Base-by-base conservation (phyloP, 2,113 vertebrate genomes). In the Petroica traversi region DNA sequence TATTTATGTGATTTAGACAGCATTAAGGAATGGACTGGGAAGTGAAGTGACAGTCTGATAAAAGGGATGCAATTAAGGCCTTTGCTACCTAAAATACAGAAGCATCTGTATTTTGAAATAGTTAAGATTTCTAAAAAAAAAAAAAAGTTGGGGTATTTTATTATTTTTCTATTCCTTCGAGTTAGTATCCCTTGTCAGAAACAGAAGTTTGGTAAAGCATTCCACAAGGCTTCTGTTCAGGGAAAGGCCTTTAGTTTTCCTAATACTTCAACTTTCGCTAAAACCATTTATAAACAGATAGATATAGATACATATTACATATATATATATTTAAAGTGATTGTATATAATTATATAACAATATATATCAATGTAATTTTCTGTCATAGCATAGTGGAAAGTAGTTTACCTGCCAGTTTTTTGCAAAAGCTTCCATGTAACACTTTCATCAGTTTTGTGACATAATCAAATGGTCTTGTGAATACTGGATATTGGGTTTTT, bases 251-350 rank as follows among this genome's bases (percentile, higher is more conserved):
- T 58, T 40, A 29, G 10, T 59, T 76, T 84, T 75, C 26, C 19
- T 51, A 25, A 29, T 2, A 1, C 45, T 73, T 73, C 38, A 69
- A 29, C 26, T 77, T 74, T 52, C 28, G 25, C 28, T 67, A 46
- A 74, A 81, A 34, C 9, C 2, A 26, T 43, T 81, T 81, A 43
- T 38, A 38, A 77, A 51, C 8, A 57, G 24, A n/a, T 10, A 45
- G 6, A 3, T 52, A 45, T 0, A 54, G 3, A 33, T 33, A n/a
- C 1, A 33, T 2, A 12, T 15, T 5, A 18, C 3, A n/a, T 18
- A 6, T 24, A 6, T 23, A 19, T 49, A 9, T 5, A 26, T 43
- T 67, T 33, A 12, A 61, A 69, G 8, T 28, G 10, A n/a, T 38
- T n/a, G 26, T 38, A 9, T 52, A 28, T 69, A 38, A 28, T 54